phyloP scores from a whole-genome alignment of 2,797 vertebrate genomes.

The Anas georgica region DNA sequence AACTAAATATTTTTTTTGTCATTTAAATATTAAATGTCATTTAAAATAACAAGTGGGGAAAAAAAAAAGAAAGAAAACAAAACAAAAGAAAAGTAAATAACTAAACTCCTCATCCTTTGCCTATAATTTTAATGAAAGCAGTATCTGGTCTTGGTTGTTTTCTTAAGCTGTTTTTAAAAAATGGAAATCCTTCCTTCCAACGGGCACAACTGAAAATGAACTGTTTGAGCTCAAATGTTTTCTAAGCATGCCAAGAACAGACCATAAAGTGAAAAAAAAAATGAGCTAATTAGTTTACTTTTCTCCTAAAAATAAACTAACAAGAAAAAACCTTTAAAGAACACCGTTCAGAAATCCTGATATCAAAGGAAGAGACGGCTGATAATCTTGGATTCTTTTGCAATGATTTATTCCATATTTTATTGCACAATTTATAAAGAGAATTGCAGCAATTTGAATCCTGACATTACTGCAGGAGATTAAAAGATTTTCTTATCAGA shows the following conservation, averaged over 20 bases:
- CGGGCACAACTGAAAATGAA: constrained; percentile 41
- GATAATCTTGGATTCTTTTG: constrained; percentile 28
- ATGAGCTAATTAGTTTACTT: constrained; percentile 37
- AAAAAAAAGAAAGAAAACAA: not conserved
- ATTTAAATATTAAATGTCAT: not conserved
- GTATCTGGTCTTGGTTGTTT: not conserved
- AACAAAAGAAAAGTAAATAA: not conserved
- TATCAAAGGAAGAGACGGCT: constrained; percentile 38
- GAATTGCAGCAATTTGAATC: constrained; percentile 31
- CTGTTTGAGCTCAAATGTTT: constrained; percentile 21
- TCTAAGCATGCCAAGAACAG: constrained; percentile 20
- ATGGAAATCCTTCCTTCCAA: constrained; percentile 43
- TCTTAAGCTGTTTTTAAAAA: constrained; percentile 5
- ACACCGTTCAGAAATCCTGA: not conserved
- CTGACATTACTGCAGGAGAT: constrained; percentile 26
- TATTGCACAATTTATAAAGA: constrained; percentile 52
- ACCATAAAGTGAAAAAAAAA: constrained; percentile 17
- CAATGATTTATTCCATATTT: constrained; percentile 49
- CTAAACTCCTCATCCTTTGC: not conserved
- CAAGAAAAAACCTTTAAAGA: constrained; percentile 38
- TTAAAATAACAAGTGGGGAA: not conserved
- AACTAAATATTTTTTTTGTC: not conserved
- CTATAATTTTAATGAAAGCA: constrained; percentile 27
- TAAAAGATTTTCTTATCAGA: constrained; percentile 69
- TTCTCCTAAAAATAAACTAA: constrained; percentile 31